Conservation (phyloP, 2,113 vertebrate genomes). For the human region DNA sequence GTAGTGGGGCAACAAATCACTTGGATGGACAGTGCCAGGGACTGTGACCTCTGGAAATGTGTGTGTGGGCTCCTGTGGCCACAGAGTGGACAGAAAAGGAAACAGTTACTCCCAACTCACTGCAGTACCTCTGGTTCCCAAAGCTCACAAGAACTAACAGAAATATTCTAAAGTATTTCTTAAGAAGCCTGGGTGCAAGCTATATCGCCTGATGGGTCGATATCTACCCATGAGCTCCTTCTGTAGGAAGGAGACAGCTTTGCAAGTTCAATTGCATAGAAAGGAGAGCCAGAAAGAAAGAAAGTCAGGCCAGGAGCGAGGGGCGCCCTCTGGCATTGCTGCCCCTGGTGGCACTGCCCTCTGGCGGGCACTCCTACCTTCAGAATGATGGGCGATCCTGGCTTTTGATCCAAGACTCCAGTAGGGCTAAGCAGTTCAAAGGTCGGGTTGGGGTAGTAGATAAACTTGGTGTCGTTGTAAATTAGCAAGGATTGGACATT, state of each 20-base stretch:
- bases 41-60: background rate
- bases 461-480: conserved; percentile 98
- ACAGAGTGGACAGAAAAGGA: background rate
- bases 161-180: background rate
- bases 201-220: fast-evolving
- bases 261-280: fast-evolving
- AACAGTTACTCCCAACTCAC: background rate
- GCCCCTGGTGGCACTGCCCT: fast-evolving
- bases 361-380: conserved; percentile 86
- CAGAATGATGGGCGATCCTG: conserved; percentile 96
- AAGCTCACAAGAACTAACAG: background rate
- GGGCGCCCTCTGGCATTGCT: fast-evolving
- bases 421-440: conserved; percentile 94
- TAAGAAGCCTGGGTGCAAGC: background rate
- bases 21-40: no score
- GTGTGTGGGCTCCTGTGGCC: background rate
- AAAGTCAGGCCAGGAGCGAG: background rate
- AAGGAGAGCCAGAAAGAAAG: background rate
- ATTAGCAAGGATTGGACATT: conserved; percentile 95
- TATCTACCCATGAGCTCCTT: background rate
- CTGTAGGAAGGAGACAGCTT: background rate
- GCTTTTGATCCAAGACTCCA: conserved; percentile 96
- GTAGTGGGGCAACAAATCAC: background rate
- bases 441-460: conserved; percentile 97
- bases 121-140: background rate